phyloP scores from a whole-genome alignment of 92 coral and sea anemone species.

The Umimayanthus chanpuru region DNA sequence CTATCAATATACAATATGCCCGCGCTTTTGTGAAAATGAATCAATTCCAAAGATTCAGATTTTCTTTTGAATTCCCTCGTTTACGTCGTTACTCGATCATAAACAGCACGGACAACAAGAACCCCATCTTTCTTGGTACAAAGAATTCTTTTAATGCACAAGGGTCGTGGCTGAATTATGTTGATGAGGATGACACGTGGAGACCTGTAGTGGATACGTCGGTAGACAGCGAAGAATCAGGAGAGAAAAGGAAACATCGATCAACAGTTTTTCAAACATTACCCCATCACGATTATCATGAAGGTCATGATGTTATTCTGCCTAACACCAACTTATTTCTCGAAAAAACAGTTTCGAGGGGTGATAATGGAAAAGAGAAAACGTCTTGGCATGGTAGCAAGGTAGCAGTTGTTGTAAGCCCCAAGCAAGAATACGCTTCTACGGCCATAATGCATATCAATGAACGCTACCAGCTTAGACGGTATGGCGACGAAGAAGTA shows the following conservation, averaged over 20 bases:
- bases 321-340: constrained; percentile 10
- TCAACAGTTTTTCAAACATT: not conserved
- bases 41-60: constrained; percentile 47
- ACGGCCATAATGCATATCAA: constrained; percentile 15
- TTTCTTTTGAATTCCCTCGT: constrained; percentile 3
- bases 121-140: constrained; percentile 13
- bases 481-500: constrained; percentile 11
- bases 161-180: constrained; percentile 18
- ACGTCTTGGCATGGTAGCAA: constrained; percentile 19
- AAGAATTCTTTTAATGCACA: not conserved
- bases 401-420: constrained; percentile 16
- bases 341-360: constrained; percentile 1
- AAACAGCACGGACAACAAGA: constrained; percentile 10
- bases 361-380: not conserved
- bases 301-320: constrained; percentile 9
- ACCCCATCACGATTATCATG: constrained; percentile 20
- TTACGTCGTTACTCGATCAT: constrained; percentile 5
- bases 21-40: constrained; percentile 46
- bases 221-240: not conserved
- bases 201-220: not conserved
- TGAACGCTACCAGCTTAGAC: constrained; percentile 14
- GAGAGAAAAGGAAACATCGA: not conserved
- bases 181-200: constrained; percentile 13
- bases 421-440: constrained; percentile 6
- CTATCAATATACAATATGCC: constrained; percentile 47